phyloP scores from a whole-genome alignment of 1,140 invertebrate genomes.

The Bombus ignitus region DNA sequence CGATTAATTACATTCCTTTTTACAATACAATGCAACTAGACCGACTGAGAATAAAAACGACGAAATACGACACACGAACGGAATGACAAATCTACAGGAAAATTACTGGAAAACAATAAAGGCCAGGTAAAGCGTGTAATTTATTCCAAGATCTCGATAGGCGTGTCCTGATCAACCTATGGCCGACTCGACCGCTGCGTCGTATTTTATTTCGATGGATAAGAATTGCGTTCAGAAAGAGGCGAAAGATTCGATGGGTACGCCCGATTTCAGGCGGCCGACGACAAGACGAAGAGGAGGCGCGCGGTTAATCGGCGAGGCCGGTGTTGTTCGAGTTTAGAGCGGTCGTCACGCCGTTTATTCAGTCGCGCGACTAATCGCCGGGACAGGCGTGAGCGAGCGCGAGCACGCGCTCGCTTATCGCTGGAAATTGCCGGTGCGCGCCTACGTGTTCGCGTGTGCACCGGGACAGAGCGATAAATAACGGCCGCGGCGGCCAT shows the following conservation, averaged over 20 bases:
- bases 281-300: not conserved
- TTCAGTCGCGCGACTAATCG: slow-evolving; percentile 60
- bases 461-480: slow-evolving; percentile 68
- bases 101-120: too few relatives aligned
- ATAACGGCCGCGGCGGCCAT: slow-evolving; percentile 76
- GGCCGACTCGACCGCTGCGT: too few relatives aligned
- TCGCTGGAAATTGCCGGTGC: slow-evolving; percentile 64
- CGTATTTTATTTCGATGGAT: too few relatives aligned
- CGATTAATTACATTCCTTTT: too few relatives aligned
- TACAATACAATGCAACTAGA: too few relatives aligned
- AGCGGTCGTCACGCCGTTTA: slow-evolving; percentile 48
- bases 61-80: too few relatives aligned
- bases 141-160: too few relatives aligned
- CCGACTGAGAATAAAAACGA: rapidly evolving
- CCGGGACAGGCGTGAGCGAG: slow-evolving; percentile 45
- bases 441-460: slow-evolving; percentile 62
- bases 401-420: slow-evolving; percentile 58
- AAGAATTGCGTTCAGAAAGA: too few relatives aligned
- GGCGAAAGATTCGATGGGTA: too few relatives aligned
- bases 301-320: not conserved
- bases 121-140: too few relatives aligned
- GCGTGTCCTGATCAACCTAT: too few relatives aligned
- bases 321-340: slow-evolving; percentile 8
- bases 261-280: not conserved
- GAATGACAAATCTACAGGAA: too few relatives aligned